Base-by-base conservation (phyloP, 2,888 invertebrate genomes). In the Anagyrus pseudococci region DNA sequence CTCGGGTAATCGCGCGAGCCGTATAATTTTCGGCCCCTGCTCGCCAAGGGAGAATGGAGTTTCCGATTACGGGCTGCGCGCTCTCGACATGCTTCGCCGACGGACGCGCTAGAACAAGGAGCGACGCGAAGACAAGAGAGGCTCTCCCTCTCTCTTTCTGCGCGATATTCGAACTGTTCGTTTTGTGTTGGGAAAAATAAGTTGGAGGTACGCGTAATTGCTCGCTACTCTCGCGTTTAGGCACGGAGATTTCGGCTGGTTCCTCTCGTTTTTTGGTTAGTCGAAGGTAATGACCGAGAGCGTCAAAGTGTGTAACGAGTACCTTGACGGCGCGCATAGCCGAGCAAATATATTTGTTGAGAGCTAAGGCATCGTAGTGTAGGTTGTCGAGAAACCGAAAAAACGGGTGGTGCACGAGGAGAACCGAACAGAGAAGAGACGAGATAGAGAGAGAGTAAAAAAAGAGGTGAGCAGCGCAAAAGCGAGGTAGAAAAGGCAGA, bases 21-120 rank as follows among this genome's bases (percentile, higher is more conserved):
- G 37, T 65, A 22, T 65, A 65, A 65, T 65, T 65, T 65, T 25
- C 55, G 20, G 22, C n/a, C 20, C 3, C 19, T 17, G 4, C 26
- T 50, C 47, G 48, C 22, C 33, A 48, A 17, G 44, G 46, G 49
- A 55, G 50, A 63, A 54, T 20, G 52, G 54, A 50, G 56, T 68
- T 65, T 60, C 62, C 62, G 57, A 56, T 68, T 67, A 62, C 66
- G 29, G 53, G 62, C 50, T 22, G 20, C 23, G 47, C 19, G 22
- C n/a, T n/a, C 23, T 56, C 58, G 59, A 59, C 59, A 64, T 64
- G 64, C 64, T 64, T 17, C 40, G 58, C n/a, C n/a, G n/a, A n/a
- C n/a, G 10, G 26, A 41, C 49, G 2, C 26, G 25, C 48, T 8
- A 10, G 23, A 7, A 4, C 22, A 43, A 52, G 62, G 58, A 48